Evolutionary conservation across 2,888 invertebrate genomes (phyloP), one percentile per base, ranked within the genome.

Genomic region (Phortica magna): DNA sequence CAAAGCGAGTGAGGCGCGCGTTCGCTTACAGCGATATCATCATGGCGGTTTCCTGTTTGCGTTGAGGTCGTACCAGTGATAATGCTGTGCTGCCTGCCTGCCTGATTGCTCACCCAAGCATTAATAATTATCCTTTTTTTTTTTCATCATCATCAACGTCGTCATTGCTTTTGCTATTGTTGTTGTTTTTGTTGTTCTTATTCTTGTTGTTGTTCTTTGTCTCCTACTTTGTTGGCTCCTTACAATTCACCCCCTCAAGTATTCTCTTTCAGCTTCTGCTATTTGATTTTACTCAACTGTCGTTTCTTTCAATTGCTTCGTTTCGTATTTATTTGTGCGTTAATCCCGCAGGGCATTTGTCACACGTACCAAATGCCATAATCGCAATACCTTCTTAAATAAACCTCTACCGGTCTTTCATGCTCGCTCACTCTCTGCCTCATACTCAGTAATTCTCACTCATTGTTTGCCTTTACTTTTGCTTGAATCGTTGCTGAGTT

Each of bases 71-170:
- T 9, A 17, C 17, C 55, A 68, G 71, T 59, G 55, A 73, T 57
- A 55, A 73, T 59, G 67, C 68, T 55, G 57, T 14, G 41, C 19
- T 67, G 22, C 43, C 43, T 43, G 17, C 31, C 31, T 31, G 31
- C 84, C 84, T 85, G 85, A 85, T 86, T 85, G 85, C 83, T 82
- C 85, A 85, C 80, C 83, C 83, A 84, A 86, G 85, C 85, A 86
- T 85, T 85, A 85, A 85, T 86, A 85, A 85, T 85, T 85, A 85
- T 84, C 76, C 80, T 74, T 81, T 78, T 76, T 82, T 74, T 76
- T 77, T 81, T 75, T 42, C 22, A 48, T 19, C 19, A 53, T 53
- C 55, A 9, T 61, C 22, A 7, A 22, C 17, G n/a, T 55, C 17
- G n/a, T 9, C 7, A 1, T 55, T 55, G n/a, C 14, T 17, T n/a